These are phyloP conservation scores for Xenopus petersii DNA, from an alignment of 2,797 vertebrate species.

Conservation along the genomic window DNA sequence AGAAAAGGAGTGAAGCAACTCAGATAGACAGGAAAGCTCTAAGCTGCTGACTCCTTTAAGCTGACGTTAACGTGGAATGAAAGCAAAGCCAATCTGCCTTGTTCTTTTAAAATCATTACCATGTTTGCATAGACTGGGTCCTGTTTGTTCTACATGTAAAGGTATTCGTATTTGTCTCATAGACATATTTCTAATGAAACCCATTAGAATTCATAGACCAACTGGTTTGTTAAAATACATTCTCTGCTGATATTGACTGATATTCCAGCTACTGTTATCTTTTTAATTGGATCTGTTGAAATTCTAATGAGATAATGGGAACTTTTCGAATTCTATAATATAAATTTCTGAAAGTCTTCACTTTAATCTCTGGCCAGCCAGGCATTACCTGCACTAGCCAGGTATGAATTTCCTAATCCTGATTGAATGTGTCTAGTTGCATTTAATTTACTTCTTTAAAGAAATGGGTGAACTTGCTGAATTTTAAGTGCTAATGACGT, in stretches of 20 bases:
- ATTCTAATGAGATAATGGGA: conserved; percentile 49
- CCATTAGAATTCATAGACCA: conserved; percentile 47
- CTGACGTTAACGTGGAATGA: conserved; percentile 39
- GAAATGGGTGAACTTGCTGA: conserved; percentile 49
- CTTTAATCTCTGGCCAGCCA: conserved; percentile 47
- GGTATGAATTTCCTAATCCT: conserved; percentile 51
- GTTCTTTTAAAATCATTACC: conserved; percentile 49
- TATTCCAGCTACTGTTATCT: conserved; percentile 51
- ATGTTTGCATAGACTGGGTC: conserved; percentile 47
- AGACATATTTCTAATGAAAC: conserved; percentile 49
- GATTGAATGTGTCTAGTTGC: conserved; percentile 51
- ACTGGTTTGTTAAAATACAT: conserved; percentile 27
- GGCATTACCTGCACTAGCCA: conserved; percentile 45
- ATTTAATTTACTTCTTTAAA: conserved; percentile 51
- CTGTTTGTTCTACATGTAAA: conserved; percentile 49
- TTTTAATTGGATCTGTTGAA: conserved; percentile 45
- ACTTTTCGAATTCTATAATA: conserved; percentile 49
- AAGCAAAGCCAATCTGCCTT: conserved; percentile 36
- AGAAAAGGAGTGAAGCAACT: neutral
- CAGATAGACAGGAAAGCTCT: neutral
- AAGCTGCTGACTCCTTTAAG: conserved; percentile 12
- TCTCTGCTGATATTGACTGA: conserved; percentile 45
- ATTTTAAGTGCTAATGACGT: conserved; percentile 51
- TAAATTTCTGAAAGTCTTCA: conserved; percentile 50
- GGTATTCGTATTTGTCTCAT: conserved; percentile 49